phyloP scores from a whole-genome alignment of 2,888 invertebrate species.

The Hipparchia sbordonii region DNA sequence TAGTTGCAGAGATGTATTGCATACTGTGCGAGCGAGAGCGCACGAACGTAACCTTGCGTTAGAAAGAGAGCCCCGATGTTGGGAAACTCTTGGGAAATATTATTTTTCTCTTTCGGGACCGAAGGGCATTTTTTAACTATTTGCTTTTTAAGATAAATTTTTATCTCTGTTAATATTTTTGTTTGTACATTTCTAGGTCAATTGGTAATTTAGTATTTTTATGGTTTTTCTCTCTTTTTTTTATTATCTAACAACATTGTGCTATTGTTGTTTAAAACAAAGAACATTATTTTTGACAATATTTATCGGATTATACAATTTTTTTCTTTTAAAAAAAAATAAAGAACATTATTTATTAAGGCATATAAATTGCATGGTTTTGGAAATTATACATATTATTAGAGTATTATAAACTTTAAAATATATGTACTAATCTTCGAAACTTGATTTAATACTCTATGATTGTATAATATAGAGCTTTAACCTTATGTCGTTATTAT shows the following conservation, averaged over 20 bases:
- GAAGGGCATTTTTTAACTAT: slow-evolving; percentile 78
- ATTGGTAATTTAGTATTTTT: slow-evolving; percentile 24
- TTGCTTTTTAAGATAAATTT: slow-evolving; percentile 58
- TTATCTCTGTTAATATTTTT: slow-evolving; percentile 52
- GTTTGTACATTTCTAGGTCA: slow-evolving; percentile 67
- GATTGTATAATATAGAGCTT: not conserved
- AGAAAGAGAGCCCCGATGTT: slow-evolving; percentile 69
- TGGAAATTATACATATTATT: not conserved
- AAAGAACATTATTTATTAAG: no score
- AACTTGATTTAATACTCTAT: not conserved
- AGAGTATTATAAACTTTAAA: not conserved
- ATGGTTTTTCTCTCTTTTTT: not conserved
- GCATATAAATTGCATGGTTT: not conserved
- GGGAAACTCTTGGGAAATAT: slow-evolving; percentile 81
- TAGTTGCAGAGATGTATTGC: slow-evolving; percentile 80
- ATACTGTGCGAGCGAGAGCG: slow-evolving; percentile 73
- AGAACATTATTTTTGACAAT: not conserved
- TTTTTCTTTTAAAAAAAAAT: not conserved
- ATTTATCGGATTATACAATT: not conserved
- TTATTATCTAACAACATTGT: slow-evolving; percentile 25
- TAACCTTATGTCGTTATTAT: not conserved
- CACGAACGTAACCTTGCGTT: slow-evolving; percentile 63
- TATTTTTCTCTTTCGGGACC: slow-evolving; percentile 76
- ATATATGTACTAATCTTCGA: not conserved
- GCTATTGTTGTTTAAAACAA: not conserved